These are phyloP conservation scores for Papilio aristodemus DNA, from an alignment of 1,140 invertebrate genomes.

Conservation along the genomic window DNA sequence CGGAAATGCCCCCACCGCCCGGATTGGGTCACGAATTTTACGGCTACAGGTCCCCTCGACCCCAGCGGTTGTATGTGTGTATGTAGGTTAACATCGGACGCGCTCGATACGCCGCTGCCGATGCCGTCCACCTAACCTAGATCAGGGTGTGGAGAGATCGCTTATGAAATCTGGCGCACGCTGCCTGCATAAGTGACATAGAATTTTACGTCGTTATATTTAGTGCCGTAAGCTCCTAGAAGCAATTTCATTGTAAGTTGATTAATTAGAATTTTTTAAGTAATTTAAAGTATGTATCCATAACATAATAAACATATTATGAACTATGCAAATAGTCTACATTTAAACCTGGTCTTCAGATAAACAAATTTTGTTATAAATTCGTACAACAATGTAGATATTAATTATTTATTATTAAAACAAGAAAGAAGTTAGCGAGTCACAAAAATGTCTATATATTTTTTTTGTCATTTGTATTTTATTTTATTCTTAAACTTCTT, in stretches of 20 bases:
- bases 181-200: conserved; percentile 69
- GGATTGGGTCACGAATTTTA: conserved; percentile 69
- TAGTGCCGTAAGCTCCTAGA: conserved; percentile 16
- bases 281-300: neutral
- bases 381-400: no score
- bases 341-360: no score
- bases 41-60: conserved; percentile 71
- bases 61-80: conserved; percentile 68
- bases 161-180: conserved; percentile 79
- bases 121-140: conserved; percentile 78
- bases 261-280: neutral
- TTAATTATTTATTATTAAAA: no score
- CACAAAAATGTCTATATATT: no score
- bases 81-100: conserved; percentile 79
- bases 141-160: conserved; percentile 79
- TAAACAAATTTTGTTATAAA: no score
- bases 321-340: no score
- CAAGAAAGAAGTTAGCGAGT: no score
- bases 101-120: conserved; percentile 75
- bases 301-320: no score
- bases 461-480: no score
- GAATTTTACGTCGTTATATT: conserved; percentile 53
- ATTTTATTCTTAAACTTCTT: no score
- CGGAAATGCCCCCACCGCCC: conserved; percentile 18
- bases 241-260: neutral